Evolutionary conservation across 2,888 invertebrate species (phyloP), one percentile per base, ranked within the genome.

Genomic region (Mechanitis mazaeus): DNA sequence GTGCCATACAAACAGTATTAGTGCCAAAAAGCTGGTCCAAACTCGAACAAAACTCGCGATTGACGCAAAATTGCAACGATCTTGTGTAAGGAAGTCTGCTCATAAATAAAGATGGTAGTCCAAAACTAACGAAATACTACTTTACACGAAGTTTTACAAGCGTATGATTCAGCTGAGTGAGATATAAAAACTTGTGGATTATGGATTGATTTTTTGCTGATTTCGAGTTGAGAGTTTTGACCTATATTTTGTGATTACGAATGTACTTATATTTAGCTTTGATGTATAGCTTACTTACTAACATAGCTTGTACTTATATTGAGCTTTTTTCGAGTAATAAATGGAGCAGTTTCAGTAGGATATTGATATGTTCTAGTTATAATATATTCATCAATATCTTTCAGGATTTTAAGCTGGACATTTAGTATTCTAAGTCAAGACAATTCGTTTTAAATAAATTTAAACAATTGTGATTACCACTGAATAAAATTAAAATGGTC

Each of bases 71-170:
- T 62, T 61, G 61, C 56, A 31, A 58, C 66, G 78, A 80, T 83
- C 79, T 79, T 71, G 79, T 81, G 79, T 78, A 79, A 80, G 78
- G 75, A 78, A 79, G 78, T 76, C 64, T 65, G 57, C 78, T 79
- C 84, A 84, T 84, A 85, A 85, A 85, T 85, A 85, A 83, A 80
- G 75, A 82, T 83, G 78, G 68, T 75, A 67, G 69, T 45, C 56
- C 42, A 54, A 55, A 79, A 80, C 71, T 79, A 75, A 69, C 67
- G 68, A 68, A 73, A 74, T 68, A 75, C 64, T 70, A 76, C 75
- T 78, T 77, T 69, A 71, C 72, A 72, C 74, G 71, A 71, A 73
- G 69, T 75, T 76, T 69, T 71, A 72, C 72, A 75, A 74, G 74
- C 77, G 75, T 78, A 79, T 83, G 83, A 84, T 81, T 81, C 79